A percentile compares a stretch with the other conserved stretches of the same genome.
phyloP scores from a whole-genome alignment of 1,140 invertebrate genomes.

The Rhagoletis pomonella region DNA sequence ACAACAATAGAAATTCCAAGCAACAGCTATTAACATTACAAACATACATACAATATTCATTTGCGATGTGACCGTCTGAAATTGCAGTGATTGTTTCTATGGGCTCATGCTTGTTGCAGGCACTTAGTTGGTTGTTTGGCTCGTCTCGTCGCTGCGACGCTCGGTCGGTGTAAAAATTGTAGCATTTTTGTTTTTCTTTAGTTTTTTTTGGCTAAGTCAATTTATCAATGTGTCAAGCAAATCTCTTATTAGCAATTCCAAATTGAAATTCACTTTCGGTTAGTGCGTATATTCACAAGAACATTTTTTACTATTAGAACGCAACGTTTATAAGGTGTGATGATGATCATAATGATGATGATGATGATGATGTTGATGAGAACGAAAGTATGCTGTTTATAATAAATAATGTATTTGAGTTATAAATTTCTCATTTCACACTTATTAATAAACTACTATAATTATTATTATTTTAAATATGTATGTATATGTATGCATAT shows the following conservation, averaged over 20 bases:
- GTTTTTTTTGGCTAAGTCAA: conserved; percentile 32
- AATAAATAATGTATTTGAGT: conserved; percentile 55
- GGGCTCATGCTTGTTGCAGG: not conserved
- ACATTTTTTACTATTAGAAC: conserved; percentile 48
- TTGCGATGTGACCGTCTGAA: not conserved
- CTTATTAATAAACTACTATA: conserved; percentile 36
- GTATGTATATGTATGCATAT: conserved; percentile 38
- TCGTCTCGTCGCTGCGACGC: not conserved
- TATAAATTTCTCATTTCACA: conserved; percentile 31
- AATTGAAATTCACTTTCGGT: conserved; percentile 36
- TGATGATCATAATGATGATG: not conserved
- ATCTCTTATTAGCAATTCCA: conserved; percentile 43
- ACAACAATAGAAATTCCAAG: conserved; percentile 6
- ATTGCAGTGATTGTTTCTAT: not conserved
- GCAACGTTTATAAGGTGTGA: conserved; percentile 45
- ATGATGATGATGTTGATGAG: not conserved
- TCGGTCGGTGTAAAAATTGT: not conserved
- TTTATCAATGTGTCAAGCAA: conserved; percentile 28
- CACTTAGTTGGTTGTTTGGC: not conserved
- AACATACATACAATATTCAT: too few species aligned
- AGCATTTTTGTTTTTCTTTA: conserved; percentile 21
- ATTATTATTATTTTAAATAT: conserved; percentile 39
- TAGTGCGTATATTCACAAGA: conserved; percentile 12
- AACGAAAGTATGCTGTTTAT: conserved; percentile 57
- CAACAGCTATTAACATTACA: not conserved